Percentiles rank a stretch among this genome's conserved stretches.
Conservation (phyloP, 2,888 invertebrate genomes). For the Drosophila austrosaltans region DNA sequence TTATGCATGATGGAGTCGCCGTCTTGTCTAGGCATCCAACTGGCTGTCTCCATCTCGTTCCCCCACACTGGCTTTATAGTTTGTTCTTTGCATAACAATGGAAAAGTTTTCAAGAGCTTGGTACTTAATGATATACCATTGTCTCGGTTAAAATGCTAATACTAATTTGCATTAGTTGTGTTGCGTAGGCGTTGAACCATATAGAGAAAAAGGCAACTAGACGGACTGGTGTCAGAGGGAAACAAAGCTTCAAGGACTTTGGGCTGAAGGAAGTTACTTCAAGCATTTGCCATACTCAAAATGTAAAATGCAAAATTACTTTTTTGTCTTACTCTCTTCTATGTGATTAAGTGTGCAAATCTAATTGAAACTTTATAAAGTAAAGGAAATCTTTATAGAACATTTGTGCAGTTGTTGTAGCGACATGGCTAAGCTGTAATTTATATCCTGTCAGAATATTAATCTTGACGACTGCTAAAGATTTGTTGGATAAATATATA, state of each 20-base stretch:
- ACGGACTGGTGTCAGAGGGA: not conserved
- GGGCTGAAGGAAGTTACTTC: not conserved
- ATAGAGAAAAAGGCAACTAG: constrained; percentile 23
- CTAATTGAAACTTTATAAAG: constrained; percentile 21
- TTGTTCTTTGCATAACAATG: constrained; percentile 65
- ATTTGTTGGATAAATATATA: no score
- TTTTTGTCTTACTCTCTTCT: not conserved
- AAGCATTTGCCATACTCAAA: not conserved
- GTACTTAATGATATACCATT: constrained; percentile 60
- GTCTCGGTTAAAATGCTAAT: constrained; percentile 69
- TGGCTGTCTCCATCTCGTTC: not conserved
- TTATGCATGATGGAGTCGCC: constrained; percentile 64
- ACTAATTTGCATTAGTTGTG: constrained; percentile 65
- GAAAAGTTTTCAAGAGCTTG: constrained; percentile 32
- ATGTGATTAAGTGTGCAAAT: constrained; percentile 5
- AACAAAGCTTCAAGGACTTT: not conserved
- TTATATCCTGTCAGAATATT: no score
- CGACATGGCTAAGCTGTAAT: no score
- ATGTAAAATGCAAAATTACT: not conserved
- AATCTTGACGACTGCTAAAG: no score
- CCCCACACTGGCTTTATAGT: not conserved
- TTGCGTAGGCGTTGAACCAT: constrained; percentile 50
- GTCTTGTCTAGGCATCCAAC: constrained; percentile 39
- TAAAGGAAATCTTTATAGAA: not conserved
- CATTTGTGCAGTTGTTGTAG: no score